phyloP scores from a whole-genome alignment of 2,797 vertebrate species.

The Ctenosaura bakeri region DNA sequence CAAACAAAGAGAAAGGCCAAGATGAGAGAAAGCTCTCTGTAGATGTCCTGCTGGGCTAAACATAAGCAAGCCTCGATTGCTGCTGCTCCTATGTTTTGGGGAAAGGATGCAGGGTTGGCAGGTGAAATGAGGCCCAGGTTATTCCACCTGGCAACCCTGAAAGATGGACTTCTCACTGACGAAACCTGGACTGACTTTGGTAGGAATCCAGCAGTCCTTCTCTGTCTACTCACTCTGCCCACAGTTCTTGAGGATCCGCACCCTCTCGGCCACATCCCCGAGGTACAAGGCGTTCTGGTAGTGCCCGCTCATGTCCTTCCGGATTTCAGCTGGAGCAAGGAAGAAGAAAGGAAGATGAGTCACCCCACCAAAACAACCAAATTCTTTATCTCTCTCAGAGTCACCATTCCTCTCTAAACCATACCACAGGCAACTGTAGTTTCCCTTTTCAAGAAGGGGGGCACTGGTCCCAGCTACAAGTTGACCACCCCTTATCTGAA shows the following conservation, averaged over 20 bases:
- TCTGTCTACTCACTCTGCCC: conserved; percentile 90
- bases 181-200: not conserved
- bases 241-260: conserved; percentile 96
- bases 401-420: not conserved
- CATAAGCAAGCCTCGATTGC: too few relatives aligned
- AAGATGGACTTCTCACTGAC: not conserved
- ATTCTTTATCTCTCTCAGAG: not conserved
- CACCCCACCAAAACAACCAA: not conserved
- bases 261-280: conserved; percentile 94
- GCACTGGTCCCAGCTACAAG: too few relatives aligned
- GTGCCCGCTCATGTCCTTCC: conserved; percentile 99
- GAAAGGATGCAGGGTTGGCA: too few relatives aligned
- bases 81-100: not conserved
- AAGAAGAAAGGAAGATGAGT: not conserved
- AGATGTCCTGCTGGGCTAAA: too few relatives aligned
- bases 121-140: too few relatives aligned
- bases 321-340: conserved; percentile 89
- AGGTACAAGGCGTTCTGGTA: conserved; percentile 97
- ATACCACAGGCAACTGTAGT: not conserved
- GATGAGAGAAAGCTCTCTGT: not conserved
- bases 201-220: too few relatives aligned
- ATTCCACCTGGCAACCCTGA: not conserved
- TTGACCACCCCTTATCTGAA: too few relatives aligned
- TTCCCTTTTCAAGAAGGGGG: too few relatives aligned
- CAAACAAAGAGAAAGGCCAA: not conserved